A percentile compares a stretch with the other conserved stretches of the same genome.
Conservation (phyloP, 2,113 vertebrate species). For the Chrysochloris asiatica region DNA sequence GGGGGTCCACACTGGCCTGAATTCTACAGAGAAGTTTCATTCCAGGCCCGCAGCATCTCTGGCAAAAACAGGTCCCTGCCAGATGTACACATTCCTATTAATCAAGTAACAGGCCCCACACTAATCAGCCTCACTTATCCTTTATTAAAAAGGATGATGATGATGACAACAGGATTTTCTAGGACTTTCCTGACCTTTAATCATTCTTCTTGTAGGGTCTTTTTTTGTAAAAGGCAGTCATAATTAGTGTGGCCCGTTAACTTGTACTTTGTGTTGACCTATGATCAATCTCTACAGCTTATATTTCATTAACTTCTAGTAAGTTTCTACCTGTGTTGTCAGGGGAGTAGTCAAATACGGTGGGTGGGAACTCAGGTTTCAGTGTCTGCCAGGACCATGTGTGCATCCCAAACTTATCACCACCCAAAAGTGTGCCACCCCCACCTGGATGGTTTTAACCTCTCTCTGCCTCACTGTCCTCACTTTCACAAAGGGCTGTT, state of each 20-base stretch:
- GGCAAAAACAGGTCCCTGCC: slow-evolving; percentile 70
- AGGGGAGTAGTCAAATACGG: too few relatives aligned
- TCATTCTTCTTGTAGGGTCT: not conserved
- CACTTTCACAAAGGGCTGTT: not conserved
- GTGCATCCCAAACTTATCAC: not conserved
- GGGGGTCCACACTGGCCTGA: slow-evolving; percentile 46
- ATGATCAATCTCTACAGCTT: too few relatives aligned
- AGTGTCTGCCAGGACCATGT: not conserved
- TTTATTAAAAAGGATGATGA: not conserved
- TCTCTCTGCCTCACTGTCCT: not conserved
- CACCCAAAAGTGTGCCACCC: not conserved
- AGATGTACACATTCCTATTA: slow-evolving; percentile 56
- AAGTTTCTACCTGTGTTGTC: too few relatives aligned
- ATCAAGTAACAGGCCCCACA: slow-evolving; percentile 51
- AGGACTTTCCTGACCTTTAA: slow-evolving; percentile 54
- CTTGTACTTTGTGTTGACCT: too few relatives aligned
- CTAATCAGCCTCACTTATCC: slow-evolving; percentile 18
- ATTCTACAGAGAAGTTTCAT: slow-evolving; percentile 57
- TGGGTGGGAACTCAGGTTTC: not conserved
- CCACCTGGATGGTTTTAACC: not conserved
- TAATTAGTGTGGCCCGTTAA: too few relatives aligned
- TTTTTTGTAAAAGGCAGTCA: too few relatives aligned
- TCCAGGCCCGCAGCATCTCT: slow-evolving; percentile 66
- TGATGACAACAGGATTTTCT: slow-evolving; percentile 39
- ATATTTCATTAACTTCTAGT: too few relatives aligned